Evolutionary conservation across 2,113 vertebrate genomes (phyloP).

Genomic region (Pogona vitticeps): DNA sequence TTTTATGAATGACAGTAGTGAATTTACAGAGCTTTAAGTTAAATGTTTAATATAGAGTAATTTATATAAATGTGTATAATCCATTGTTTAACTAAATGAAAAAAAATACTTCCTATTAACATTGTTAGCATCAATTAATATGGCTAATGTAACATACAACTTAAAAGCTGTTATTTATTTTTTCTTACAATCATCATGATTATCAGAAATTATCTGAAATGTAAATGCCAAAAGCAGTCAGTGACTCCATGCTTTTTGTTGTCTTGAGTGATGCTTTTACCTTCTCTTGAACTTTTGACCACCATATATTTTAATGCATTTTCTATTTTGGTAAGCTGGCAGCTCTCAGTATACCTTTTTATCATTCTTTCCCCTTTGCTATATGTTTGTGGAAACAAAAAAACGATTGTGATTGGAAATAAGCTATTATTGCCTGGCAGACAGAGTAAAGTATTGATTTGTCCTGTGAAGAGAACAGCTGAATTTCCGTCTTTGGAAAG

Average conservation of each 20-base stretch:
- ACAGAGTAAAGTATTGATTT: conserved; percentile 8
- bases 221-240: background rate
- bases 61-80: conserved; percentile 68
- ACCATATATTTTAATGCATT: conserved; percentile 28
- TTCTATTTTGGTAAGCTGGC: conserved; percentile 6
- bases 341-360: conserved; percentile 1
- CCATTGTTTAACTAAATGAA: conserved; percentile 66
- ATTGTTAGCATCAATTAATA: conserved; percentile 66
- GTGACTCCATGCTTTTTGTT: background rate
- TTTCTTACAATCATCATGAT: conserved; percentile 17
- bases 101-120: conserved; percentile 65
- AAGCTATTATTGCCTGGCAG: conserved; percentile 32
- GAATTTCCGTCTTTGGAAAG: conserved; percentile 40
- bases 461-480: background rate
- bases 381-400: conserved; percentile 27
- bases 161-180: conserved; percentile 27
- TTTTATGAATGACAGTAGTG: conserved; percentile 74
- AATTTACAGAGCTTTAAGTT: conserved; percentile 71
- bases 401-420: conserved; percentile 31
- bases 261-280: background rate
- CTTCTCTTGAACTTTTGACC: background rate
- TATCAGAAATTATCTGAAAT: conserved; percentile 8
- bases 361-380: conserved; percentile 28
- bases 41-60: conserved; percentile 70
- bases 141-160: conserved; percentile 55